Evolutionary conservation across 1,140 invertebrate species (phyloP), one percentile per base, ranked within the genome.

Genomic region (Trichogramma pretiosum): DNA sequence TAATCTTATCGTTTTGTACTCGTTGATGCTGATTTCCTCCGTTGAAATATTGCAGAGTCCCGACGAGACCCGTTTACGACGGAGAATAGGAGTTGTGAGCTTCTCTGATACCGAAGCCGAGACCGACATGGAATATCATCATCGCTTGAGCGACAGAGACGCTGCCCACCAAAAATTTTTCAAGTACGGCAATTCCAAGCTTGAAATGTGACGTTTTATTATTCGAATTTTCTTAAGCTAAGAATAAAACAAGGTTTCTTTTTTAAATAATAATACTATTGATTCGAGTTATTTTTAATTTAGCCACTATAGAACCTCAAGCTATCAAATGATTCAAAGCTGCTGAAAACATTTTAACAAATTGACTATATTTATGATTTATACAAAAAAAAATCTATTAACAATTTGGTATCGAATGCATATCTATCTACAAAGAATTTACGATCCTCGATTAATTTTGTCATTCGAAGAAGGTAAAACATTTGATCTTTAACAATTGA

Each of bases 81-180:
- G 82, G 43, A 76, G 84, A 54, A 76, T 79, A 9, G 82, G 82
- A 14, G 83, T 82, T 14, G 64, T 86, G 11, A 87, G 84, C 16
- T 67, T 87, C 7, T 89, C 85, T 0, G 86, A 89, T 61, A 85
- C 84, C 48, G 85, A 87, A 67, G 70, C 84, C 23, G 85, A 87
- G 55, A 81, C 79, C 0, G 81, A 83, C 50, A 34, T 66, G 41
- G 66, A 73, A 17, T 73, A 68, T 26, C 59, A 59, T 54, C n/a
- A n/a, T n/a, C n/a, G n/a, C n/a, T 42, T 36, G 17, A 13, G 19
- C 21, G 38, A 44, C 8, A 51, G 49, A 16, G 41, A 41, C 41
- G 23, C 49, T 34, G 19, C 43, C 23, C 37, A 41, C 24, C 36
- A 46, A 46, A 24, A 41, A 11, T 48, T 44, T 40, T 45, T 38